A percentile compares a stretch with the other conserved stretches of the same genome.
Conservation (phyloP, 1,140 invertebrate genomes). For the Drosophila neocordata region DNA sequence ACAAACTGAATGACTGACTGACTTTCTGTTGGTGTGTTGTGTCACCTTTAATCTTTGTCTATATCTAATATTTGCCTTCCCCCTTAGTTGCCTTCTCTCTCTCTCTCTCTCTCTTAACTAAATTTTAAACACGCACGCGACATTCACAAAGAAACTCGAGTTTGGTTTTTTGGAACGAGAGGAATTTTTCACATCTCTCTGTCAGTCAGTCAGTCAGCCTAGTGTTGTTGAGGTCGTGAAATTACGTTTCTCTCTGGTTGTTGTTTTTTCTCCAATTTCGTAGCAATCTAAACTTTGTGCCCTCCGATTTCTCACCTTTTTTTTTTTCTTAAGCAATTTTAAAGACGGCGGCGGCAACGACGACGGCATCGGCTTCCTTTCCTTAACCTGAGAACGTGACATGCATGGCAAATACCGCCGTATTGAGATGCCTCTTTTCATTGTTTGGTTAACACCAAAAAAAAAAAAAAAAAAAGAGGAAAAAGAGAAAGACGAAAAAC, state of each 20-base stretch:
- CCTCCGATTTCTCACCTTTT: slow-evolving; percentile 55
- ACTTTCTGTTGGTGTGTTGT: not conserved
- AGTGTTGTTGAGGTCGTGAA: slow-evolving; percentile 17
- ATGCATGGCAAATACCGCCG: slow-evolving; percentile 51
- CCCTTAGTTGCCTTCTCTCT: not conserved
- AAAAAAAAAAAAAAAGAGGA: not conserved
- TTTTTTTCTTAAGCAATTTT: slow-evolving; percentile 30
- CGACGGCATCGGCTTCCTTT: slow-evolving; percentile 10
- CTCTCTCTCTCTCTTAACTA: not conserved
- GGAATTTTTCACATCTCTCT: slow-evolving; percentile 38
- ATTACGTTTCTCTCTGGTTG: slow-evolving; percentile 28
- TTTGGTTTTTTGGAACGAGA: not conserved
- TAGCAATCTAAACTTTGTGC: slow-evolving; percentile 33
- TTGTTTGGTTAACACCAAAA: slow-evolving; percentile 33
- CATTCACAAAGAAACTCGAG: slow-evolving; percentile 28
- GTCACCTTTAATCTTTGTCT: not conserved
- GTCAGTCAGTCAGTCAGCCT: slow-evolving; percentile 7
- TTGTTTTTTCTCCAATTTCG: slow-evolving; percentile 29
- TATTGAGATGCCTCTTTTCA: slow-evolving; percentile 39
- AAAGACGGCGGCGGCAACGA: not conserved
- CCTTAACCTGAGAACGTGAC: slow-evolving; percentile 36
- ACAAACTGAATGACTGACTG: slow-evolving; percentile 10
- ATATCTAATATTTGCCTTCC: not conserved
- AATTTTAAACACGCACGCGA: slow-evolving; percentile 27
- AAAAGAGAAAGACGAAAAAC: slow-evolving; percentile 24